Percentiles rank a stretch among this genome's conserved stretches.
Conservation (phyloP, 2,888 invertebrate genomes). For the Bibio marci region DNA sequence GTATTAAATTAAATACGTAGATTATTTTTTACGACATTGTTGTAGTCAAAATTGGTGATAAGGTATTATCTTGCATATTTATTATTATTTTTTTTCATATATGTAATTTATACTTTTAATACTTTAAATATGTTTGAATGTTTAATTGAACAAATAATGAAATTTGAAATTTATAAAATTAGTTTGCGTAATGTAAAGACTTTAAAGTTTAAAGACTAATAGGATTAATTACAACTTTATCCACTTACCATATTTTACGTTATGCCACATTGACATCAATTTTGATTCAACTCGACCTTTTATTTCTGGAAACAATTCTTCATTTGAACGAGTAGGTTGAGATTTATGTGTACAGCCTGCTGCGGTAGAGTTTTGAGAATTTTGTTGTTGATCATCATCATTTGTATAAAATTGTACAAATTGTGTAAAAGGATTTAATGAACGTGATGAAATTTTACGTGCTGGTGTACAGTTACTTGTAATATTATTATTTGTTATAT, state of each 20-base stretch:
- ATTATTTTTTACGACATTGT: no score
- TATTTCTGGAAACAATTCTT: slow-evolving; percentile 28
- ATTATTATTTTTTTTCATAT: no score
- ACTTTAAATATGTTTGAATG: no score
- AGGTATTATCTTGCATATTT: no score
- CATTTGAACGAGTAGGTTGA: not conserved
- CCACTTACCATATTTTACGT: slow-evolving; percentile 62
- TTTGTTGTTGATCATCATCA: not conserved
- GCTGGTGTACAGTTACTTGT: slow-evolving; percentile 17
- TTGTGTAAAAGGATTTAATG: not conserved
- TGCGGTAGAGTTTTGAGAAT: not conserved
- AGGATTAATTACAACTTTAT: no score
- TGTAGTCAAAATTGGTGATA: no score
- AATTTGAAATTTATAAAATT: no score
- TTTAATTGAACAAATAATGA: no score
- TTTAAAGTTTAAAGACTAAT: no score
- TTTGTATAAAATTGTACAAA: not conserved
- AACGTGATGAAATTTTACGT: slow-evolving; percentile 24
- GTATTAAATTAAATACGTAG: no score
- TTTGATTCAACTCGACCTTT: slow-evolving; percentile 68
- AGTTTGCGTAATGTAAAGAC: no score
- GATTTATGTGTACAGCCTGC: not conserved
- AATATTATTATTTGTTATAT: not conserved
- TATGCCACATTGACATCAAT: slow-evolving; percentile 78
- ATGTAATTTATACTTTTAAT: no score